Evolutionary conservation across 2,888 invertebrate species (phyloP), one percentile per base, ranked within the genome.

Genomic region (Odontocerum albicorne): DNA sequence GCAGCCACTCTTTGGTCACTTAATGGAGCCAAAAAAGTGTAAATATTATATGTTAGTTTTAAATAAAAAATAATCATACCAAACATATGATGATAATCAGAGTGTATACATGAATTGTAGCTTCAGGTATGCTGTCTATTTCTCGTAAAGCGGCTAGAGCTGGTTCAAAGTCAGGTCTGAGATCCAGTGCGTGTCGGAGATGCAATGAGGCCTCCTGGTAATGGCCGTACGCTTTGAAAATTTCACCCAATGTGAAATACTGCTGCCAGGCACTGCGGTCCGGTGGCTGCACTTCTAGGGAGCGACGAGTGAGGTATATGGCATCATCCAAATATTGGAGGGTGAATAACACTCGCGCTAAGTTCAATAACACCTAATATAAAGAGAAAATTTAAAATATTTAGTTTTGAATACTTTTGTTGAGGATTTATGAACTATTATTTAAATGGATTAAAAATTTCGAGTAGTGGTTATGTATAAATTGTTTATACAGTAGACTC

Each of bases 191-290:
- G 67, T 91, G 91, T 63, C 87, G 82, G 61, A 93, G 79, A 72
- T 93, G 92, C 60, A 90, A 81, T 32, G 88, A 83, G 32, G 93
- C 92, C 72, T 93, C 92, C 77, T 91, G 86, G 73, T 90, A 90
- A 68, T 92, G 92, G 63, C 92, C 92, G 67, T 92, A 92, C 1
- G 92, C 90, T 74, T 92, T 92, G 68, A 92, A 90, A 70, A 94
- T 93, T 73, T 94, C 92, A 4, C 93, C 93, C 49, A 94, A 81
- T 4, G 92, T 92, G 70, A 92, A 91, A 75, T 93, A 92, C 72
- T 93, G 93, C 67, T 91, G 89, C 93, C 92, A 93, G 2, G 92
- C 88, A 67, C 88, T 90, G 66, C 90, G 87, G 67, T 91, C 91
- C 0, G 89, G 87, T 20, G 90, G 86, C 68, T 90, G 90, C 54